Evolutionary conservation across 2,888 invertebrate species (phyloP).

Genomic region (Callyntrura guangdongensis): DNA sequence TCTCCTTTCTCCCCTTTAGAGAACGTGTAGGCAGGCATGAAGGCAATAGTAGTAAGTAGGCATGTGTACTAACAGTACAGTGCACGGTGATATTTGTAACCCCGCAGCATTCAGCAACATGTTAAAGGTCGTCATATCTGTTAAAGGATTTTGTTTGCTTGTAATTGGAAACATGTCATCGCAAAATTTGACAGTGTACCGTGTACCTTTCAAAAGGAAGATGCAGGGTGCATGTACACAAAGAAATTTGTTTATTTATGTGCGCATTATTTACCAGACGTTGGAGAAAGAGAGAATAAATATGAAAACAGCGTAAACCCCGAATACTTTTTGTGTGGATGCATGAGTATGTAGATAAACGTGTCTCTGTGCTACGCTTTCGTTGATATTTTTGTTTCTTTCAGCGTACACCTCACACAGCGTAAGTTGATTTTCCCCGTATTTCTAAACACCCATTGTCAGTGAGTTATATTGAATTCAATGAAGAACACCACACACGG

Average conservation of each 20-base stretch:
- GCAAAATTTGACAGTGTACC: slow-evolving; percentile 16
- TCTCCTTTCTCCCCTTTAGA: neutral
- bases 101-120: neutral
- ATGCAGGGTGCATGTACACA: too few species aligned
- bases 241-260: too few species aligned
- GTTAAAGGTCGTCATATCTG: slow-evolving; percentile 10
- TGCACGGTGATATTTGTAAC: neutral
- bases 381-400: too few species aligned
- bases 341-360: too few species aligned
- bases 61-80: neutral
- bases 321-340: too few species aligned
- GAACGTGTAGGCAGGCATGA: neutral
- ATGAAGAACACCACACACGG: neutral
- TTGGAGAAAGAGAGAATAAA: too few species aligned
- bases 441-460: neutral
- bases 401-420: neutral
- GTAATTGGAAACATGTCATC: slow-evolving; percentile 40
- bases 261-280: too few species aligned
- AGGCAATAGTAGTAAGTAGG: neutral
- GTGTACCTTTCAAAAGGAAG: too few species aligned
- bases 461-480: neutral
- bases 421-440: neutral
- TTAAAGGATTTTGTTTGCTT: slow-evolving; percentile 3
- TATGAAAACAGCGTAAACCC: too few species aligned
- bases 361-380: too few species aligned